A percentile compares a stretch with the other conserved stretches of the same genome.
Evolutionary conservation across 2,888 invertebrate genomes (phyloP).

Genomic region (Polyommatus iphigenia): DNA sequence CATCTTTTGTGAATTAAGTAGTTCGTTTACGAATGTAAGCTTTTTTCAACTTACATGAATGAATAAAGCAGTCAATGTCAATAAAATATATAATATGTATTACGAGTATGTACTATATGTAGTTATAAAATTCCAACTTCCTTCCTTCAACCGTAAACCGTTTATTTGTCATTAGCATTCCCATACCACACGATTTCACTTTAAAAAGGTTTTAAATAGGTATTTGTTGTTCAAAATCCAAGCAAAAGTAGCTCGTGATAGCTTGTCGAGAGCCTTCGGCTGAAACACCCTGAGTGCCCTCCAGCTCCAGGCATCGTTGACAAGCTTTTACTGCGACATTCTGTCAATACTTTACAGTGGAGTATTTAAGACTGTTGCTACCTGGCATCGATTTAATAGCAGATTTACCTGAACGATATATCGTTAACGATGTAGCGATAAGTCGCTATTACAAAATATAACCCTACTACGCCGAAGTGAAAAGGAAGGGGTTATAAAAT

Average conservation of each 20-base stretch:
- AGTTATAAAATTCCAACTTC: no score
- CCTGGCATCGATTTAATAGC: not conserved
- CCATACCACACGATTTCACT: not conserved
- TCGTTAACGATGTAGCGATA: not conserved
- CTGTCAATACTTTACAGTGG: slow-evolving; percentile 13
- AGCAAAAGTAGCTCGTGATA: not conserved
- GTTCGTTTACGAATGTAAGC: no score
- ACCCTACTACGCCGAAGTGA: no score
- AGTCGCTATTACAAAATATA: no score
- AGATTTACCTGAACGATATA: not conserved
- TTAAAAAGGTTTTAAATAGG: not conserved
- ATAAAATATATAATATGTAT: no score
- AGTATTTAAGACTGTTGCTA: slow-evolving; percentile 7
- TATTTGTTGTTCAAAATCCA: not conserved
- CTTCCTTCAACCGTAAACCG: no score
- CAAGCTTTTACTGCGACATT: slow-evolving; percentile 21
- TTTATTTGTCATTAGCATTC: not conserved
- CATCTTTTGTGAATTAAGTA: no score
- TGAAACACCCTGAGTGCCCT: slow-evolving; percentile 1
- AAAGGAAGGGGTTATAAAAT: no score
- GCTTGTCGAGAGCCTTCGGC: not conserved
- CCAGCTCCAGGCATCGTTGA: not conserved
- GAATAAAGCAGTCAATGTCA: no score
- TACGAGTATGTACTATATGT: no score
- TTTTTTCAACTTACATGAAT: no score